Evolutionary conservation across 2,113 vertebrate genomes (phyloP).

Genomic region (Otocyon megalotis): DNA sequence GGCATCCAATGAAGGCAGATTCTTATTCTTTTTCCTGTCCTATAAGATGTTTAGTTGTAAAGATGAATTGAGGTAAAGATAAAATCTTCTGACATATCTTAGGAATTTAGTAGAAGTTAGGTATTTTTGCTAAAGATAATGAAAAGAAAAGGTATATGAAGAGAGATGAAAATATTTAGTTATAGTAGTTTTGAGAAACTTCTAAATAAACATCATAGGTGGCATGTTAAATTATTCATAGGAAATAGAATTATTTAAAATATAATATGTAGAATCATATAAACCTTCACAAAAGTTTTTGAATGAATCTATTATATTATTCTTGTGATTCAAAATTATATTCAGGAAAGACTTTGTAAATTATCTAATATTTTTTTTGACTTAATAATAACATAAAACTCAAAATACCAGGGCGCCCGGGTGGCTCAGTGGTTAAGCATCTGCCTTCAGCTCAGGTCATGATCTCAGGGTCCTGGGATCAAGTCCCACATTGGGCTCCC

Average conservation of each 20-base stretch:
- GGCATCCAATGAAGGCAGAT: background rate
- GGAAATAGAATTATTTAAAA: background rate
- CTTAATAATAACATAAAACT: background rate
- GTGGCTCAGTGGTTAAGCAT: no score
- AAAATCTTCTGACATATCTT: background rate
- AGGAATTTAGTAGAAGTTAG: background rate
- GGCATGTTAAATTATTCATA: background rate
- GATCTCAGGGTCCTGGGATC: background rate
- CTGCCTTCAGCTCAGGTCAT: background rate
- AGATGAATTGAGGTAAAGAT: background rate
- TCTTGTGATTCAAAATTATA: background rate
- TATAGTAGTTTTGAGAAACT: background rate
- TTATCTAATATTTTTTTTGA: background rate
- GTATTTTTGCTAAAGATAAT: background rate
- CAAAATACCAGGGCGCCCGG: background rate
- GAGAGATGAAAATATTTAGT: background rate
- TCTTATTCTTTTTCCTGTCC: background rate
- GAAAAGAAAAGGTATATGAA: background rate
- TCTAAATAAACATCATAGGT: background rate
- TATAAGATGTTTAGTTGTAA: background rate
- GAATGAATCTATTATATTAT: background rate
- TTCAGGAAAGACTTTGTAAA: background rate
- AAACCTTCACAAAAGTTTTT: background rate
- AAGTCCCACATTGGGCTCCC: background rate
- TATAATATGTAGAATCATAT: background rate